Evolutionary conservation across 2,888 invertebrate species (phyloP), one percentile per base, ranked within the genome.

Genomic region (Hyposoter didymator): DNA sequence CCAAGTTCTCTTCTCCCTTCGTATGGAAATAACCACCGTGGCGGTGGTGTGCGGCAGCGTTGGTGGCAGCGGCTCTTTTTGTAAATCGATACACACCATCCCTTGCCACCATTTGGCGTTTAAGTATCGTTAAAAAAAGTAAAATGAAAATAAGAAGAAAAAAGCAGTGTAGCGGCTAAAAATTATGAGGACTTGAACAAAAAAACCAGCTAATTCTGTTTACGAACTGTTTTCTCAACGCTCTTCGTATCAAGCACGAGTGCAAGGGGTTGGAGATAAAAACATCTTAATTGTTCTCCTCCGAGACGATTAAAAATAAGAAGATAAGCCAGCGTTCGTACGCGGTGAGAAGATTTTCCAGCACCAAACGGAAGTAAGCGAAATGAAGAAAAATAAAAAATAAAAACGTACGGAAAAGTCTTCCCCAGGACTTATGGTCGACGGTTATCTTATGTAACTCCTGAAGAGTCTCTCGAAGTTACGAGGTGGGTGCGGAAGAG

Each of bases 71-170:
- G 67, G 85, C 70, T 74, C 76, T 83, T 85, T 89, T 88, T 80
- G 84, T 85, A 88, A 89, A 90, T 90, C 90, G 89, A 90, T 90
- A 90, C 78, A 35, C 35, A 64, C 73, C 72, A 78, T 80, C 69
- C 81, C 22, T 35, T 62, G 47, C 49, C 52, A 45, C 78, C 32
- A 82, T 76, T 72, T 28, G 70, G 39, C 39, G 39, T 72, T 35
- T 28, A 47, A 45, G 43, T 82, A 52, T 64, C 5, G 12, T 19
- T 3, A 17, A 67, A 39, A 66, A 49, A 52, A 43, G 73, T 32
- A 19, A 69, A 28, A 39, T n/a, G 35, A 64, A 79, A 59, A 55
- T 59, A 28, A 59, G 14, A 1, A 55, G 22, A 59, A 14, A 28
- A 59, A 59, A 59, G n/a, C 28, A 28, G 28, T 28, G 28, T 59